These are phyloP conservation scores for Conus ventricosus DNA, from an alignment of 1,140 invertebrate genomes.

Conservation along the genomic window DNA sequence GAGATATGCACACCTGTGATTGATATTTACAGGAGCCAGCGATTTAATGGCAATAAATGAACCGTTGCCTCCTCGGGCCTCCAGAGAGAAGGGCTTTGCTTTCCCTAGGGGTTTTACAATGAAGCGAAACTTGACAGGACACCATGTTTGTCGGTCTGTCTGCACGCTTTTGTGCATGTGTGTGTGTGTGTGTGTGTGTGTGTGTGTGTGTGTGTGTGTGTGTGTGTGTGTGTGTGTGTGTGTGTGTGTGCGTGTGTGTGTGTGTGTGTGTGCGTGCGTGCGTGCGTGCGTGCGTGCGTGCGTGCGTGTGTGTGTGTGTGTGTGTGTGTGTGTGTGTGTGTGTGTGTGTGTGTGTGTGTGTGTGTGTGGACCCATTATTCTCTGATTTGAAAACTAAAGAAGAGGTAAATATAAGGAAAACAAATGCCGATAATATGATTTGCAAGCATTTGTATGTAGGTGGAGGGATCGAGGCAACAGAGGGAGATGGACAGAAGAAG, in stretches of 20 bases:
- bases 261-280: no score
- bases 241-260: no score
- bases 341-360: no score
- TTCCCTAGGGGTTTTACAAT: background rate
- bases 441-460: background rate
- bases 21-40: background rate
- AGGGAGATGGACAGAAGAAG: background rate
- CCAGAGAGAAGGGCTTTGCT: background rate
- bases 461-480: background rate
- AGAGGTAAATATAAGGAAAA: no score
- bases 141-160: background rate
- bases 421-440: background rate
- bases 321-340: no score
- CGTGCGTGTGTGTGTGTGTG: no score
- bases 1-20: background rate
- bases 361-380: no score
- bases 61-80: background rate
- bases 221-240: background rate
- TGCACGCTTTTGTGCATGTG: no score
- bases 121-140: background rate
- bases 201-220: background rate
- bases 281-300: no score
- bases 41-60: conserved; percentile 3
- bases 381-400: no score
- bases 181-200: no score